phyloP scores from a whole-genome alignment of 92 coral and sea anemone species.

The Siderastrea siderea region DNA sequence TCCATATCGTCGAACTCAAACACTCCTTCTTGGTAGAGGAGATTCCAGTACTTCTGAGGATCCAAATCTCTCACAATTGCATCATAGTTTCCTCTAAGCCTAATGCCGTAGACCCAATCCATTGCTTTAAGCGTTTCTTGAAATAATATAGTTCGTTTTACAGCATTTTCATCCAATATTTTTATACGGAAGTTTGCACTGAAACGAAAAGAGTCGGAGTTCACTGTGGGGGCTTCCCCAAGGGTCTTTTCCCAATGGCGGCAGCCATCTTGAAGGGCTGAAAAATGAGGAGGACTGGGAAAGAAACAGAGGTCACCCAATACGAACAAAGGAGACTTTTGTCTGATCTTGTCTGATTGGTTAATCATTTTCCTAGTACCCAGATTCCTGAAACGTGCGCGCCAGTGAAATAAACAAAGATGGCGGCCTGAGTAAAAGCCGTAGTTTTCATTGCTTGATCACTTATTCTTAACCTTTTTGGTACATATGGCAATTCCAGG shows the following conservation, averaged over 20 bases:
- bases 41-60: constrained; percentile 74
- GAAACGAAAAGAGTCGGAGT: neutral
- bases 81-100: constrained; percentile 66
- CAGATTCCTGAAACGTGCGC: too few species aligned
- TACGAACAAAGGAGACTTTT: too few species aligned
- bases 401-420: too few species aligned
- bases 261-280: neutral
- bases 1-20: constrained; percentile 88
- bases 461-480: too few species aligned
- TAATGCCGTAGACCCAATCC: constrained; percentile 20
- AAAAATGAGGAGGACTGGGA: neutral
- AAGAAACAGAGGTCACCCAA: neutral
- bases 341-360: too few species aligned
- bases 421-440: too few species aligned
- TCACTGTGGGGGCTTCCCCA: neutral
- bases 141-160: neutral
- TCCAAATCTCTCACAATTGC: constrained; percentile 79
- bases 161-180: neutral
- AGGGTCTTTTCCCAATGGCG: neutral
- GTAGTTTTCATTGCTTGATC: too few species aligned
- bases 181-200: neutral
- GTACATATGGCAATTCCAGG: too few species aligned
- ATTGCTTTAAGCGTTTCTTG: neutral
- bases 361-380: too few species aligned
- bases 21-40: constrained; percentile 85